Evolutionary conservation across 2,888 invertebrate genomes (phyloP), one percentile per base, ranked within the genome.

Genomic region (Papilio elwesi): DNA sequence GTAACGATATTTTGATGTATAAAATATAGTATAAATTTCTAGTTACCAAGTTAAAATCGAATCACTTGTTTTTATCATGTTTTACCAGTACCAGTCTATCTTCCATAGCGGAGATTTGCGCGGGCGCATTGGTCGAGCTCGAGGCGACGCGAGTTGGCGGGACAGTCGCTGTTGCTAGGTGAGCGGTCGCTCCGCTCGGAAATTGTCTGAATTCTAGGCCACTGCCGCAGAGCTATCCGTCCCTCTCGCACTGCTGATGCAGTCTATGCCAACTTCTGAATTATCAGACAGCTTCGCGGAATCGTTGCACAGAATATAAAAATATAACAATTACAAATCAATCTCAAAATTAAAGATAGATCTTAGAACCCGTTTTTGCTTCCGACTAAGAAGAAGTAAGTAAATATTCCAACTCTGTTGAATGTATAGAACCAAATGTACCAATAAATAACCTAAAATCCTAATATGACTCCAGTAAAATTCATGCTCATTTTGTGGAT

Each of bases 181-280:
- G 68, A 51, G 69, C 75, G 64, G 78, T 78, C 76, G 65, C 68
- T 77, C 84, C 87, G 85, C 88, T 90, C 91, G 91, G 92, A 92
- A 92, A 91, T 92, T 88, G 87, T 86, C 87, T 87, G 86, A 89
- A 92, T 92, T 91, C 91, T 92, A 90, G 90, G 89, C 87, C 91
- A 90, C 75, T 78, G 78, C 78, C 79, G 79, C 82, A 82, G 26
- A 26, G 77, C 85, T 74, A 79, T 83, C 82, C 78, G 78, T 89
- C 89, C 84, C 87, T 71, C 83, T 88, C 85, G 78, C 86, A 84
- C 86, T 75, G 71, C 71, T 74, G 69, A 75, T 74, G 69, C 73
- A 68, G 68, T 68, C 43, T 63, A 53, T 64, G 64, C 63, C 63
- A 68, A 55, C 66, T 26, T 26, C 26, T 26, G 26, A 26, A 26